A percentile compares a stretch with the other conserved stretches of the same genome.
Conservation (phyloP, 2,797 vertebrate genomes). For the Cossypha caffra region DNA sequence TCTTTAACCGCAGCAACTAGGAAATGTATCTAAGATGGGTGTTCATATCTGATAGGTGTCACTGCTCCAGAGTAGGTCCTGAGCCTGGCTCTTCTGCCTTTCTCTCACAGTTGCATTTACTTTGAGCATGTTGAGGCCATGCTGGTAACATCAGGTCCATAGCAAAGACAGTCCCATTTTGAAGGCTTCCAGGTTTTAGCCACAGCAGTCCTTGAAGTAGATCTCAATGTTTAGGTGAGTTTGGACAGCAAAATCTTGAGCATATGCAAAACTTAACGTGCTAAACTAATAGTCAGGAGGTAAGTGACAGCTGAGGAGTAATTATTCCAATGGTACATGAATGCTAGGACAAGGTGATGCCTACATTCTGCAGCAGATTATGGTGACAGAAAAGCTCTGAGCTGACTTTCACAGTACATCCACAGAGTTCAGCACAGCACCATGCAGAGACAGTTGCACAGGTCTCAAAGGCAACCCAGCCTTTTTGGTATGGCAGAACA, state of each 20-base stretch:
- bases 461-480: slow-evolving; percentile 57
- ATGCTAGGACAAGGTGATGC: slow-evolving; percentile 44
- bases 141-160: not conserved
- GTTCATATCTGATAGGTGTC: not conserved
- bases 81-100: not conserved
- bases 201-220: not conserved
- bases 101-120: not conserved
- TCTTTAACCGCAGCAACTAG: not conserved
- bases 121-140: not conserved
- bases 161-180: not conserved
- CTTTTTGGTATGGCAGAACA: slow-evolving; percentile 64
- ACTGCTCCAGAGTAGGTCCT: not conserved
- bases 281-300: slow-evolving; percentile 55
- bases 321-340: slow-evolving; percentile 53
- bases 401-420: slow-evolving; percentile 62
- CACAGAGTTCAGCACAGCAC: slow-evolving; percentile 49
- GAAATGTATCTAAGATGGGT: not conserved
- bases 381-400: slow-evolving; percentile 2
- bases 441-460: slow-evolving; percentile 27
- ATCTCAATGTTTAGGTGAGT: not conserved
- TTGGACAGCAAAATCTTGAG: slow-evolving; percentile 3
- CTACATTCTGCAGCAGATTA: slow-evolving; percentile 26
- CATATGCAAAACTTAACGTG: slow-evolving; percentile 47
- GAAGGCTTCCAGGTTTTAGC: not conserved
- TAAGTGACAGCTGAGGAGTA: slow-evolving; percentile 58